Evolutionary conservation across 2,113 vertebrate genomes (phyloP).

Genomic region (Myotis brandtii): DNA sequence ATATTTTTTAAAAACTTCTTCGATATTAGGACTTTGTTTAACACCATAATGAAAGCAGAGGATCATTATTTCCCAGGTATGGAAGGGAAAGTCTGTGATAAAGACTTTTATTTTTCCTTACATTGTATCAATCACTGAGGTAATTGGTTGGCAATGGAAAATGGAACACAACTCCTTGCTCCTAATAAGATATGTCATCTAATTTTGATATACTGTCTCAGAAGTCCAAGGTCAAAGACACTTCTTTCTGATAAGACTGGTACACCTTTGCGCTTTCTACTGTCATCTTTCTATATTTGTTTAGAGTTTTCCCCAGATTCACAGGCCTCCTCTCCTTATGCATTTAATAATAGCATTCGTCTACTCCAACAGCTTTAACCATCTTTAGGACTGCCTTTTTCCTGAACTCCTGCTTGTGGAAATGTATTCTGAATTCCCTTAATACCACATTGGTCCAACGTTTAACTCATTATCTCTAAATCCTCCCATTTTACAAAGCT

Average conservation of each 20-base stretch:
- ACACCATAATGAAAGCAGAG: conserved; percentile 69
- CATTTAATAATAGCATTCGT: not conserved
- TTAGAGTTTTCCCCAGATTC: not conserved
- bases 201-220: not conserved
- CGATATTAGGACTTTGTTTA: conserved; percentile 74
- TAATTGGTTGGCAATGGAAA: conserved; percentile 79
- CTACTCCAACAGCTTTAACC: not conserved
- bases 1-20: conserved; percentile 74
- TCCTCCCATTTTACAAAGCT: not conserved
- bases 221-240: not conserved
- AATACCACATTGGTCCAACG: not conserved
- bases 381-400: not conserved
- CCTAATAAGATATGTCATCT: not conserved
- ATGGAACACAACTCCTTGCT: conserved; percentile 68
- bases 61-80: conserved; percentile 70
- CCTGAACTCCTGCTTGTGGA: not conserved
- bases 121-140: conserved; percentile 68
- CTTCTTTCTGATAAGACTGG: not conserved
- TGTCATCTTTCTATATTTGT: not conserved
- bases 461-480: not conserved
- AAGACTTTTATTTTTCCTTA: conserved; percentile 77
- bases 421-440: not conserved
- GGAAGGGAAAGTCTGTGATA: conserved; percentile 67
- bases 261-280: not conserved
- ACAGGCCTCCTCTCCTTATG: not conserved